Evolutionary conservation across 2,888 invertebrate genomes (phyloP), one percentile per base, ranked within the genome.

Genomic region (Andrena minutula): DNA sequence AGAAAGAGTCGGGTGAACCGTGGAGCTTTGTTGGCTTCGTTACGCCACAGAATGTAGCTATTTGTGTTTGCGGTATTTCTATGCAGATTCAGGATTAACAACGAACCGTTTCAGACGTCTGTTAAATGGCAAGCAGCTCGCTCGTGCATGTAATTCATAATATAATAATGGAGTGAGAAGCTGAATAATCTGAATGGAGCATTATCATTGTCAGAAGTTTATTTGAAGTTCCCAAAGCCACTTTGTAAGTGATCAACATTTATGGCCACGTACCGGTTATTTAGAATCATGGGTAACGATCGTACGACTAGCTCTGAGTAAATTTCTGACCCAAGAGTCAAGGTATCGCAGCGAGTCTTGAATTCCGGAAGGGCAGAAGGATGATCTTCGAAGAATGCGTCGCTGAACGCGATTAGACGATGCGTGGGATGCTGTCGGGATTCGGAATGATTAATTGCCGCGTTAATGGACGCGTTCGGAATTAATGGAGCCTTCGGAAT

Each of bases 401-500:
- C 30, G 41, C 16, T 30, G 47, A 66, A 74, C 30, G 41, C 47
- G 28, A 65, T 49, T 20, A 7, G 41, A 28, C 61, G 30, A 56
- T 41, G 26, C 53, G 73, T 20, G 53, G 61, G 60, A 61, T 41
- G 70, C 35, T 70, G 61, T 70, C 53, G 60, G 75, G 60, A 70
- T 70, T 63, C 51, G 58, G 61, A 61, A 69, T 75, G 75, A 75
- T 75, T 75, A 75, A 75, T 75, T 61, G 68, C 35, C 70, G 49
- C 28, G 51, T 75, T 75, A 75, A 70, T 70, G 61, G 51, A 70
- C 70, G 60, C 61, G 60, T 41, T 51, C 51, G 60, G 69, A 70
- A 75, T 75, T 70, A 75, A 75, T 75, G 75, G 63, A 75, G 70
- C 35, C 28, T 20, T 70, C 61, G 75, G 61, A 61, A 75, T 70